phyloP scores from a whole-genome alignment of 2,888 invertebrate genomes.

The Caenorhabditis zanzibari region DNA sequence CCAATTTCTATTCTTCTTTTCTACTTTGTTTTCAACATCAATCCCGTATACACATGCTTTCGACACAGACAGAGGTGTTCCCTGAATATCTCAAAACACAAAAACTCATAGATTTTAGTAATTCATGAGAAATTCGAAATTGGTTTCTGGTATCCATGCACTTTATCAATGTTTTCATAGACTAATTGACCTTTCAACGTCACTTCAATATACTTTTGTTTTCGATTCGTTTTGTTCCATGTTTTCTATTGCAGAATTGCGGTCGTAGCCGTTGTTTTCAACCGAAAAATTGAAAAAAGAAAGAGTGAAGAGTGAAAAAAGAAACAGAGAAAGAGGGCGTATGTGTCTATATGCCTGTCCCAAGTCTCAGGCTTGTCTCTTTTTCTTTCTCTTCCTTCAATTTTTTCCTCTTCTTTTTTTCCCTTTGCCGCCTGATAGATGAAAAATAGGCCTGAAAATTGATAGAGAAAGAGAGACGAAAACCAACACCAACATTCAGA shows the following conservation, averaged over 20 bases:
- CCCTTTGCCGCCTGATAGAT: constrained; percentile 34
- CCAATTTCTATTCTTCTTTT: constrained; percentile 8
- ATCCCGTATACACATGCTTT: not conserved
- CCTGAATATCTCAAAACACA: constrained; percentile 18
- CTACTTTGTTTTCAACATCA: constrained; percentile 32
- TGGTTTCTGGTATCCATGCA: not conserved
- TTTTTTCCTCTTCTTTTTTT: constrained; percentile 20
- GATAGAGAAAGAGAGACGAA: not conserved
- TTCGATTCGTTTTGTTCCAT: constrained; percentile 33
- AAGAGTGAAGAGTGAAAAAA: constrained; percentile 14
- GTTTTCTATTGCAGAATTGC: constrained; percentile 38
- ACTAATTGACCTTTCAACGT: constrained; percentile 28
- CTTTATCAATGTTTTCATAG: not conserved
- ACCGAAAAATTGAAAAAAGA: constrained; percentile 41
- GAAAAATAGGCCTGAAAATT: constrained; percentile 7
- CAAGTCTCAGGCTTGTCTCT: constrained; percentile 32
- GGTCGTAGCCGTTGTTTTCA: constrained; percentile 46
- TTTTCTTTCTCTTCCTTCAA: constrained; percentile 39
- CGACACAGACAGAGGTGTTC: constrained; percentile 20
- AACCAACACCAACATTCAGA: not conserved
- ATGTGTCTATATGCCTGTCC: constrained; percentile 48
- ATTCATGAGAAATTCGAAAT: not conserved
- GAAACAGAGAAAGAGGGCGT: constrained; percentile 52
- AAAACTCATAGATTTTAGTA: not conserved
- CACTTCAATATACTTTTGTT: constrained; percentile 25